Percentiles rank a stretch among this genome's conserved stretches.
Evolutionary conservation across 2,888 invertebrate genomes (phyloP).

Genomic region (Pollenia angustigena): DNA sequence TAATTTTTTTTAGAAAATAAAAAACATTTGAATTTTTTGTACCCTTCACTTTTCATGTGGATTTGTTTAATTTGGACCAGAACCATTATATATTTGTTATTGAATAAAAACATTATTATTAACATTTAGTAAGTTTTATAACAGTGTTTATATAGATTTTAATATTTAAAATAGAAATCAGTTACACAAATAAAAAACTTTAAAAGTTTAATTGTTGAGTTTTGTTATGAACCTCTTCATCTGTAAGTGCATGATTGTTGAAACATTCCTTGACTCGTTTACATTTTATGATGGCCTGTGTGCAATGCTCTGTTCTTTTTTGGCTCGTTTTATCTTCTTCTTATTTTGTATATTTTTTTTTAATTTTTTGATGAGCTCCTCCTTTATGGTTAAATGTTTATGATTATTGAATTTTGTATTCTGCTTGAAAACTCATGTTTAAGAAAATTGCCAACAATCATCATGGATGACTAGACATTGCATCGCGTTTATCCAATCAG

Average conservation of each 20-base stretch:
- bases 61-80: no score
- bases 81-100: no score
- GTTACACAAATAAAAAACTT: no score
- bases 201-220: no score
- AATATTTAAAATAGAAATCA: no score
- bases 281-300: slow-evolving; percentile 69
- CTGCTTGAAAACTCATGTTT: slow-evolving; percentile 69
- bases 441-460: slow-evolving; percentile 73
- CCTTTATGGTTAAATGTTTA: slow-evolving; percentile 74
- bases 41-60: no score
- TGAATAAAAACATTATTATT: no score
- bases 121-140: no score
- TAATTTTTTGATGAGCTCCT: slow-evolving; percentile 67
- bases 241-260: slow-evolving; percentile 60
- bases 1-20: no score
- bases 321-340: slow-evolving; percentile 14
- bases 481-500: slow-evolving; percentile 74
- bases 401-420: slow-evolving; percentile 74
- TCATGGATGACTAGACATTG: slow-evolving; percentile 73
- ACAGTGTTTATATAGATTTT: no score
- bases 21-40: no score
- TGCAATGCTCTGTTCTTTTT: slow-evolving; percentile 42
- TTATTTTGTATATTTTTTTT: slow-evolving; percentile 17
- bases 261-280: slow-evolving; percentile 67
- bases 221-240: background rate